Conservation (phyloP, 37 sponge, comb jelly and placozoan genomes). For the Ephydatia muelleri region DNA sequence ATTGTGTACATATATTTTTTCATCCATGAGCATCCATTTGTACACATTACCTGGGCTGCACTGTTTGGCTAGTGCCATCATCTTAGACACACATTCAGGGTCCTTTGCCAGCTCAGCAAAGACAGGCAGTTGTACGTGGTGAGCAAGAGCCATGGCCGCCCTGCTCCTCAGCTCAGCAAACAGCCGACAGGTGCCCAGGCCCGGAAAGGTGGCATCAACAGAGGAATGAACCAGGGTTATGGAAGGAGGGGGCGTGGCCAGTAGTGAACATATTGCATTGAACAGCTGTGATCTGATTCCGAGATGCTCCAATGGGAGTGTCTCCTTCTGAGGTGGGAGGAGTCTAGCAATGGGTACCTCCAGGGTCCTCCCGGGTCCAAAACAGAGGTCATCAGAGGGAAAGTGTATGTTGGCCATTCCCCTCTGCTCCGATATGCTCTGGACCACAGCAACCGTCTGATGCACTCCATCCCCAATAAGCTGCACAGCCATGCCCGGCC, state of each 20-base stretch:
- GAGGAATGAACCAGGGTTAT: slow-evolving; percentile 43
- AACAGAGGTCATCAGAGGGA: slow-evolving; percentile 47
- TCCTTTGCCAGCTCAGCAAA: slow-evolving; percentile 25
- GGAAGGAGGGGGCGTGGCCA: slow-evolving; percentile 36
- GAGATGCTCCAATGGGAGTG: slow-evolving; percentile 64
- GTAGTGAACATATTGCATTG: slow-evolving; percentile 38
- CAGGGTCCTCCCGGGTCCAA: slow-evolving; percentile 49
- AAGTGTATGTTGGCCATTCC: slow-evolving; percentile 82
- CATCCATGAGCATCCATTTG: not conserved
- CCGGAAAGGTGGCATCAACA: slow-evolving; percentile 48
- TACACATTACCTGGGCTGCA: slow-evolving; percentile 51
- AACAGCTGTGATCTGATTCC: slow-evolving; percentile 31
- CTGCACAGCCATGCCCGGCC: slow-evolving; percentile 73
- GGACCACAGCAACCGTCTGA: slow-evolving; percentile 56
- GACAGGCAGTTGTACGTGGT: slow-evolving; percentile 38
- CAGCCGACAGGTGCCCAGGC: slow-evolving; percentile 67
- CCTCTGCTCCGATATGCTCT: slow-evolving; percentile 67
- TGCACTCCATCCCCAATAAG: slow-evolving; percentile 62
- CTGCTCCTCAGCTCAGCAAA: slow-evolving; percentile 74
- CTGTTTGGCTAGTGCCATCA: slow-evolving; percentile 36
- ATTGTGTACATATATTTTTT: not conserved
- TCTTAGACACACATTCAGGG: slow-evolving; percentile 16
- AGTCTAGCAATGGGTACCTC: slow-evolving; percentile 81
- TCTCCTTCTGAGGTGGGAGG: slow-evolving; percentile 40
- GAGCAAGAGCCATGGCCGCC: slow-evolving; percentile 45